Evolutionary conservation across 2,888 invertebrate genomes (phyloP), one percentile per base, ranked within the genome.

Genomic region (Amphiduros pacificus): DNA sequence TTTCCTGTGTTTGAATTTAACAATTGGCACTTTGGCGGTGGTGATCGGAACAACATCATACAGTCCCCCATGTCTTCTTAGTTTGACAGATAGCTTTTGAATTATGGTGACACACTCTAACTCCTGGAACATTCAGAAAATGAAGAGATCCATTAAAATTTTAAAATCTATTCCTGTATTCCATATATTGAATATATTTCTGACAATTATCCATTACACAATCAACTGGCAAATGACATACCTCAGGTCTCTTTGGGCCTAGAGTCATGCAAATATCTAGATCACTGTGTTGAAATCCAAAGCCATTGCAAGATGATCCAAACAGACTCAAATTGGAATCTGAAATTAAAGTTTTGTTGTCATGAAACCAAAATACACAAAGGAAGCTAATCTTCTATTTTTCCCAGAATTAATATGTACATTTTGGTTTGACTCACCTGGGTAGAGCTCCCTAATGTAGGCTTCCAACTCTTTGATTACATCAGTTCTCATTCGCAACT

Each of bases 21-120:
- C 85, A 63, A 88, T 87, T 3, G 88, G 88, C 27, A 88, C 87
- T 76, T 87, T 87, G 29, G 87, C 87, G 20, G 85, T 84, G 4
- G 85, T 80, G 53, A 87, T 86, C 5, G 86, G 77, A 54, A 84
- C 65, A 32, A 86, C 81, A 52, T 83, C 78, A 60, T 75, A 74
- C 52, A 85, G 73, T 6, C 77, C 72, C 14, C 73, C 66, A 58
- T 78, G 75, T 24, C 73, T 73, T 65, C 76, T 77, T 62, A 86
- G 70, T 32, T 75, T 73, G 52, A 73, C 72, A 11, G 82, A 81
- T 55, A 86, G 70, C 5, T 75, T 72, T 63, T 83, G 78, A 56
- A 85, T 84, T 20, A 74, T 69, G 44, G 73, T 67, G 3, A 74
- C 77, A 63, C 75, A 76, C 66, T 84, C 77, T 53, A 83, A 56